phyloP scores from a whole-genome alignment of 2,888 invertebrate species.

The Aspidiotus rigidus region DNA sequence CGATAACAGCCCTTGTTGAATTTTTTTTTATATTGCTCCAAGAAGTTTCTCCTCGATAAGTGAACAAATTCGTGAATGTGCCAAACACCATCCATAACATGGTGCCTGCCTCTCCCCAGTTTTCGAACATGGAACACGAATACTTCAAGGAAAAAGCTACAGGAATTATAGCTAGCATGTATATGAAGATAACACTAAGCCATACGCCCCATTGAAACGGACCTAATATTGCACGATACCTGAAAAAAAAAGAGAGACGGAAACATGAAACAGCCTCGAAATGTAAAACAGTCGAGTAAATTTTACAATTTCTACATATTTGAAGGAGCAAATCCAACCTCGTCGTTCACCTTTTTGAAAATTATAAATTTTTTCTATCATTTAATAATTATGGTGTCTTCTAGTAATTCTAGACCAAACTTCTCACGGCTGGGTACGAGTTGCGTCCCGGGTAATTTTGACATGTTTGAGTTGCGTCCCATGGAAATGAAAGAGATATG shows the following conservation, averaged over 20 bases:
- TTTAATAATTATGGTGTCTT: too few species aligned
- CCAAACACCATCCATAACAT: slow-evolving; percentile 85
- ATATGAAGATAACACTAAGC: slow-evolving; percentile 60
- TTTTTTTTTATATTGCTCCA: slow-evolving; percentile 61
- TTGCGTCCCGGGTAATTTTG: too few species aligned
- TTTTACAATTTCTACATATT: not conserved
- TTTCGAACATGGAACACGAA: slow-evolving; percentile 56
- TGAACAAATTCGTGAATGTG: slow-evolving; percentile 72
- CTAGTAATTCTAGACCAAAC: too few species aligned
- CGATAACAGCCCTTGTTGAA: slow-evolving; percentile 62
- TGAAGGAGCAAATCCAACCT: not conserved
- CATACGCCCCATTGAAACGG: slow-evolving; percentile 76
- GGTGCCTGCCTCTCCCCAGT: slow-evolving; percentile 64
- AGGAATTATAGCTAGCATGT: slow-evolving; percentile 64
- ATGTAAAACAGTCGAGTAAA: not conserved
- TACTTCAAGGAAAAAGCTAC: slow-evolving; percentile 64
- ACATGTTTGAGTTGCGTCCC: too few species aligned
- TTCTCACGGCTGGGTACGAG: too few species aligned
- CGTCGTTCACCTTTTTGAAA: not conserved
- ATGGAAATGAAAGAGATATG: too few species aligned
- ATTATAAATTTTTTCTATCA: too few species aligned
- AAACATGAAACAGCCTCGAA: not conserved
- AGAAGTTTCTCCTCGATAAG: slow-evolving; percentile 53
- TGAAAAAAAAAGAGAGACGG: slow-evolving; percentile 40
- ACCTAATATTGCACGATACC: slow-evolving; percentile 72